Evolutionary conservation across 2,888 invertebrate genomes (phyloP), one percentile per base, ranked within the genome.

Genomic region (Calliphora vomitoria): DNA sequence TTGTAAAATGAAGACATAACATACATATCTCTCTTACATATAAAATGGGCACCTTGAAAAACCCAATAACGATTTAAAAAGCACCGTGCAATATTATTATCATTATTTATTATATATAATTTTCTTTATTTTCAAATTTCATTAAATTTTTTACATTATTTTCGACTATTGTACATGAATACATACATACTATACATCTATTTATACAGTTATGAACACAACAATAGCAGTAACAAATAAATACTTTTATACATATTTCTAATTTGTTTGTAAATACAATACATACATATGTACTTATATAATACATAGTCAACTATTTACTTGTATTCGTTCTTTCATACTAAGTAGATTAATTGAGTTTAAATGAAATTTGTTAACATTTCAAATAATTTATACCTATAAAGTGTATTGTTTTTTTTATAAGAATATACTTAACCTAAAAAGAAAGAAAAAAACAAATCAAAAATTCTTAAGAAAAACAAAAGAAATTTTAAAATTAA

Each of bases 251-350:
- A 47, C 5, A n/a, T 13, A 50, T 15, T 50, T 15, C 50, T 50
- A 50, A 55, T 55, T 55, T 55, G 20, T 58, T 25, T 58, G 58
- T 58, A 58, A 58, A 58, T 58, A 58, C 13, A 25, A 25, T 25
- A 25, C 25, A 25, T 25, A 6, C n/a, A 35, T 35, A 35, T 35
- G 35, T 35, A 35, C 35, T 5, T 35, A 35, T 35, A 5, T 35
- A 35, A 35, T 5, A 35, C 5, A 4, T 13, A 50, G 10, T 50
- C 6, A n/a, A 50, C 13, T 5, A n/a, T 50, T 50, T 50, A 2
- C 50, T 50, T 50, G 4, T 5, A 55, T 20, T 15, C 20, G 10
- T 20, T 15, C 0, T 4, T 31, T 18, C 25, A 25, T 20, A 58
- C 25, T 31, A 58, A 58, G 25, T 58, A 58, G 58, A 10, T 11